These are phyloP conservation scores for Halcyon leucocephala DNA, from an alignment of 2,797 vertebrate genomes.

Conservation along the genomic window DNA sequence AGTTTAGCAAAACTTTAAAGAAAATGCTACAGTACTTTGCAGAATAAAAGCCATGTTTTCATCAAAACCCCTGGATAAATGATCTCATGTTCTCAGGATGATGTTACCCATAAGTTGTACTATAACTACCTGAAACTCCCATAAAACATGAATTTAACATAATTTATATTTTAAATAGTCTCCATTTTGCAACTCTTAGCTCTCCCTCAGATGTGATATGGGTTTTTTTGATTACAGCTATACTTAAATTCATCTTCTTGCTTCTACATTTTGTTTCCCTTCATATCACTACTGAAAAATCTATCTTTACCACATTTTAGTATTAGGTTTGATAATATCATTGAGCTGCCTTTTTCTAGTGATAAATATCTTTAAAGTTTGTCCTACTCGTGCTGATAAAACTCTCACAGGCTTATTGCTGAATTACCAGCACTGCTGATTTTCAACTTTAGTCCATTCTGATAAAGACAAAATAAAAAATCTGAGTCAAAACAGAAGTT, in stretches of 20 bases:
- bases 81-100: not conserved
- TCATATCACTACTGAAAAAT: conserved; percentile 25
- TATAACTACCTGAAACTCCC: not conserved
- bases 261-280: conserved; percentile 21
- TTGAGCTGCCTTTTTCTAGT: conserved; percentile 11
- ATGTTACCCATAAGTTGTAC: not conserved
- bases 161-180: conserved; percentile 18
- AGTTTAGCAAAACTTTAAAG: conserved; percentile 7
- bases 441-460: not conserved
- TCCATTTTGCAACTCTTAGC: not conserved
- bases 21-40: not conserved
- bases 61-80: not conserved
- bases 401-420: not conserved
- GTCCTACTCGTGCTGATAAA: conserved; percentile 11
- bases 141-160: conserved; percentile 27
- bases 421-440: not conserved
- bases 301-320: conserved; percentile 42
- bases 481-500: not conserved
- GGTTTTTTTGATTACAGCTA: not conserved
- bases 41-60: conserved; percentile 19
- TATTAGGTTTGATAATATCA: conserved; percentile 58
- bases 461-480: conserved; percentile 36
- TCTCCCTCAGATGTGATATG: not conserved
- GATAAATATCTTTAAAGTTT: conserved; percentile 49
- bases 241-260: conserved; percentile 18